Evolutionary conservation across 2,797 vertebrate species (phyloP), one percentile per base, ranked within the genome.

Genomic region (Pterois miles): DNA sequence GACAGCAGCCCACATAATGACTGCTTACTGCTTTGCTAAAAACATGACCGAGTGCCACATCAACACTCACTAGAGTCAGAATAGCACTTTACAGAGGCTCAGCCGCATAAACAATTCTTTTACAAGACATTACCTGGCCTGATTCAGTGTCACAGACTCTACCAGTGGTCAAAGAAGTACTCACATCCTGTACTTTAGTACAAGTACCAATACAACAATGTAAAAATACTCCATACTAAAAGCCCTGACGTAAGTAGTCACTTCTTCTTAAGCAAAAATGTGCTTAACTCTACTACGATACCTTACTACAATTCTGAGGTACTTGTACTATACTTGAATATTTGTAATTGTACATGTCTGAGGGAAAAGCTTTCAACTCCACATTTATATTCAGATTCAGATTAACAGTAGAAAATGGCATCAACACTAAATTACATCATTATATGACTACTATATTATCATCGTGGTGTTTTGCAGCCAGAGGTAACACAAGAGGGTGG

Each of bases 1-100:
- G 86, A 89, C 89, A 80, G 48, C 82, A 57, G 65, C 63, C 91
- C 90, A 86, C 93, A 89, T 91, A 92, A 94, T 91, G 66, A 91
- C 53, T 18, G 58, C 75, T 81, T 86, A 60, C 78, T 29, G 83
- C 62, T 76, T 3, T 2, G 53, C 85, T 72, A 29, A 88, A 90
- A 87, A 83, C 89, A 89, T 64, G 56, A 56, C 50, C 1, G 34
- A 76, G 73, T 3, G 74, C 91, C 90, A 91, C 93, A 90, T 86
- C 83, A 86, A 91, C 89, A 82, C 85, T 78, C 77, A 53, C 65
- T 62, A 1, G 11, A 50, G 86, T 84, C 81, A 85, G 83, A 92
- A 91, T 91, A 92, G 87, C 75, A 82, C 76, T 81, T 88, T 63
- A 78, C 78, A 33, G 74, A 60, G 36, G 34, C 81, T 48, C 25